phyloP scores from a whole-genome alignment of 2,797 vertebrate genomes.

The Diceros bicornis region DNA sequence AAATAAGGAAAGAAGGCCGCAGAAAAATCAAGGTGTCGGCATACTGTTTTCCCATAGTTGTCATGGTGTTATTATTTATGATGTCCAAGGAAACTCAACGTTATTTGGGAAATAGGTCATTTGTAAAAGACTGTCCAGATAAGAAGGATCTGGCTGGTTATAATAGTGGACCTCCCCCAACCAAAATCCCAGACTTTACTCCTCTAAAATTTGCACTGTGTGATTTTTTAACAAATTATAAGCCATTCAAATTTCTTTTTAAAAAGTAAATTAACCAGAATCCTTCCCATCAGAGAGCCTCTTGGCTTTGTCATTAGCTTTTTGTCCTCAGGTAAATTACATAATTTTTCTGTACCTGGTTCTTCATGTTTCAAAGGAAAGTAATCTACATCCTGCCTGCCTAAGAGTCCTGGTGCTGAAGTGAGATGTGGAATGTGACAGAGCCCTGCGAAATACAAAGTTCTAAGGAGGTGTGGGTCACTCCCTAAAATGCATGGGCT shows the following conservation, averaged over 20 bases:
- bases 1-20: conserved; percentile 15
- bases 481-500: not conserved
- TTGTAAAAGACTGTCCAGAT: not conserved
- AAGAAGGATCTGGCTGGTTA: not conserved
- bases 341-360: not conserved
- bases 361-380: conserved; percentile 32
- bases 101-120: not conserved
- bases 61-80: not conserved
- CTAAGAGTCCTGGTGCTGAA: not conserved
- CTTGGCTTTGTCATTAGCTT: conserved; percentile 23
- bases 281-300: conserved; percentile 43
- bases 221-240: conserved; percentile 4
- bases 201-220: not conserved
- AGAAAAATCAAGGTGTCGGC: not conserved
- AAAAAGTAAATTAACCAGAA: not conserved
- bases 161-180: not conserved
- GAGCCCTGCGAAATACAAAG: not conserved
- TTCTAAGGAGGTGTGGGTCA: not conserved
- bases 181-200: not conserved
- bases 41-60: not conserved
- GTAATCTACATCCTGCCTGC: not conserved
- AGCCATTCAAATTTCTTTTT: not conserved
- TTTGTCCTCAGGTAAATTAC: conserved; percentile 5
- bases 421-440: not conserved
- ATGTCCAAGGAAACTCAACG: not conserved